These are phyloP conservation scores for Shargacucullia verbasci DNA, from an alignment of 2,888 invertebrate species.

Conservation along the genomic window DNA sequence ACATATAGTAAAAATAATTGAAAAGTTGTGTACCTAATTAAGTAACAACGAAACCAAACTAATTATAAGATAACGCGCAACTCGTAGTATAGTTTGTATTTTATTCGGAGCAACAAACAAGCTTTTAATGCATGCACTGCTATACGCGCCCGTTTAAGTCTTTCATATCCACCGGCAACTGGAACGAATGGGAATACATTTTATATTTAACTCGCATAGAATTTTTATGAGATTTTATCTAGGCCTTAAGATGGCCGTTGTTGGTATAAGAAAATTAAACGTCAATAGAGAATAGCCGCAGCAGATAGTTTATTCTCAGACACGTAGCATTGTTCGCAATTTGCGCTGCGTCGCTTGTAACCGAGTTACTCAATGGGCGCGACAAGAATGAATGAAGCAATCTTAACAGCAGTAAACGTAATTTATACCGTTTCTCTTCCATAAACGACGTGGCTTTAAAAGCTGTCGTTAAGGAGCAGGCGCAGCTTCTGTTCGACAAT, in stretches of 20 bases:
- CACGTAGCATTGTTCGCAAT: constrained; percentile 76
- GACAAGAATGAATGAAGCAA: constrained; percentile 86
- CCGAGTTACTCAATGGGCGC: constrained; percentile 77
- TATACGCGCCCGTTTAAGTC: constrained; percentile 64
- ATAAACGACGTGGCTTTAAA: constrained; percentile 76
- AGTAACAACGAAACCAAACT: constrained; percentile 56
- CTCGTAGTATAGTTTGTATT: constrained; percentile 37
- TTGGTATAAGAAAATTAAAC: constrained; percentile 70
- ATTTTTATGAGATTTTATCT: constrained; percentile 53
- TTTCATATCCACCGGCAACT: constrained; percentile 60
- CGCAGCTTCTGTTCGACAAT: constrained; percentile 85
- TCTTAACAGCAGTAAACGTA: constrained; percentile 78
- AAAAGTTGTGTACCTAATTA: constrained; percentile 58
- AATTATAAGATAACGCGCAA: constrained; percentile 55
- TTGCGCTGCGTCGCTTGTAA: constrained; percentile 68
- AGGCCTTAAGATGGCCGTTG: constrained; percentile 55
- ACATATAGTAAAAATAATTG: constrained; percentile 54
- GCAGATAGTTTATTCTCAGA: constrained; percentile 71
- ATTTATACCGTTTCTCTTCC: constrained; percentile 82
- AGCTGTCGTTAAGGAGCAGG: constrained; percentile 73
- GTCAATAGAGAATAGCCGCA: constrained; percentile 69
- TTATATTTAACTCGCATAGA: constrained; percentile 44
- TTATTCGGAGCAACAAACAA: constrained; percentile 50
- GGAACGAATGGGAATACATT: constrained; percentile 48
- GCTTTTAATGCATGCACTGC: constrained; percentile 54